Conservation (phyloP, 2,113 vertebrate genomes). For the Plecotus auritus region DNA sequence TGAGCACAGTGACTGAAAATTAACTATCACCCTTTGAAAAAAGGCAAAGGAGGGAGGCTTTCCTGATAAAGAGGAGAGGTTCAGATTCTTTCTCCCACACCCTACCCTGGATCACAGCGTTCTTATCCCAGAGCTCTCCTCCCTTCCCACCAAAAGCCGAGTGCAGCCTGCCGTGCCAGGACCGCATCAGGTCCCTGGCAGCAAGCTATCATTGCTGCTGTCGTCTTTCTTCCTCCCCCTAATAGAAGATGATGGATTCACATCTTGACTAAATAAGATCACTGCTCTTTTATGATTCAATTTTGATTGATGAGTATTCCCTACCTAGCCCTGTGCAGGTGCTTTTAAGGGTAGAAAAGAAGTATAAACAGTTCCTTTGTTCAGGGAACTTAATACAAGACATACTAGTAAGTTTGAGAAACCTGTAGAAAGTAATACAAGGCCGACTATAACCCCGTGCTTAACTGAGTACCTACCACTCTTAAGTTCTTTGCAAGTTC, state of each 20-base stretch:
- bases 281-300: constrained; percentile 5
- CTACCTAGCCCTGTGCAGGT: background rate
- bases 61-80: background rate
- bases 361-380: background rate
- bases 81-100: background rate
- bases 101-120: background rate
- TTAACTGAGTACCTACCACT: background rate
- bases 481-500: background rate
- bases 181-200: background rate
- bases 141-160: background rate
- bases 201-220: background rate
- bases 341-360: background rate
- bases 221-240: background rate
- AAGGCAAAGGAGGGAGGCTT: background rate
- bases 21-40: constrained; percentile 12
- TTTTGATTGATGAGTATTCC: background rate
- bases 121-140: background rate
- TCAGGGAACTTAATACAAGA: background rate
- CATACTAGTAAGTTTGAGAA: background rate
- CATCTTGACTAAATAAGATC: background rate
- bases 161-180: background rate
- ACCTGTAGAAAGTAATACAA: background rate
- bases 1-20: constrained; percentile 49
- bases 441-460: background rate
- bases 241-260: background rate